Conservation (phyloP, 2,113 vertebrate genomes). For the Cinclus mexicanus region DNA sequence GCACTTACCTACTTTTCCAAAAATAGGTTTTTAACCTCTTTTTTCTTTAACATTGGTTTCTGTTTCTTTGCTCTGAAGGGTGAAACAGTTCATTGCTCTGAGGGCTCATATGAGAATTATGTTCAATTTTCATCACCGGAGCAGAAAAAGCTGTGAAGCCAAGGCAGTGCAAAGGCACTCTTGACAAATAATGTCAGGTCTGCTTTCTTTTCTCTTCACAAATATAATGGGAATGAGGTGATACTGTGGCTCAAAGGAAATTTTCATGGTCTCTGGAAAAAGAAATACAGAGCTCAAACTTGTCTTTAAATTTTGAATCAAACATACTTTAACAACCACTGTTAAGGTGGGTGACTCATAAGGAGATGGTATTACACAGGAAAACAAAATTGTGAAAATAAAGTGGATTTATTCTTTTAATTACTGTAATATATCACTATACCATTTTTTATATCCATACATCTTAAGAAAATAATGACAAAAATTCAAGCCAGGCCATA, state of each 20-base stretch:
- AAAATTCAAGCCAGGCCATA: neutral
- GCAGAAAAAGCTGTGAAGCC: neutral
- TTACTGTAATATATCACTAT: accelerated
- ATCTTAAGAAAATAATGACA: neutral
- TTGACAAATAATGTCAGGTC: neutral
- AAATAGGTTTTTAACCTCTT: neutral
- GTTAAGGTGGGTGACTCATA: neutral
- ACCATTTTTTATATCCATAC: neutral
- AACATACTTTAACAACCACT: neutral
- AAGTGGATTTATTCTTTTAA: neutral
- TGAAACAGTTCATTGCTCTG: neutral
- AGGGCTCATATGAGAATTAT: neutral
- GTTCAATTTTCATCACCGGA: conserved; percentile 2
- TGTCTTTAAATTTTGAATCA: neutral
- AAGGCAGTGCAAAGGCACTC: neutral
- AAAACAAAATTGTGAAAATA: neutral
- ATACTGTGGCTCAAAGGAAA: neutral
- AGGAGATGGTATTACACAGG: neutral
- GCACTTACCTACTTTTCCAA: neutral
- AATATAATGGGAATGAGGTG: neutral
- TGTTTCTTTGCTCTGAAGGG: conserved; percentile 3
- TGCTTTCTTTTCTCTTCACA: neutral
- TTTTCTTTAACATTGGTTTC: neutral
- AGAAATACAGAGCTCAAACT: neutral
- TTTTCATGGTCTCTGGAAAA: neutral